phyloP scores from a whole-genome alignment of 2,113 vertebrate species.

The Pitta sordida region DNA sequence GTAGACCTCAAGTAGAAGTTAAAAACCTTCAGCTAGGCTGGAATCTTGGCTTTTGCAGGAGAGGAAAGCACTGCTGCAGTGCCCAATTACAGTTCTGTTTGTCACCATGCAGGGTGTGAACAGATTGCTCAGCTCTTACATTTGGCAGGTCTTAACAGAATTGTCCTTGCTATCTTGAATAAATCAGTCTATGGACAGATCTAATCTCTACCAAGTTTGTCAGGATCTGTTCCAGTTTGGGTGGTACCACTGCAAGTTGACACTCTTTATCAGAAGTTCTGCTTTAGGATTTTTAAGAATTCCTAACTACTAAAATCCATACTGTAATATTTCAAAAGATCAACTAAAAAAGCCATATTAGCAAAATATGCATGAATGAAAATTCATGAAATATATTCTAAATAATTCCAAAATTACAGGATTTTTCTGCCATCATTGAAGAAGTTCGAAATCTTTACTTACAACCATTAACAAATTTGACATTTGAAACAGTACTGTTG shows the following conservation, averaged over 20 bases:
- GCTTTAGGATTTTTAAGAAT: not conserved
- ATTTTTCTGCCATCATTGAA: not conserved
- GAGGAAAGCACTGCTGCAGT: not conserved
- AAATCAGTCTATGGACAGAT: slow-evolving; percentile 11
- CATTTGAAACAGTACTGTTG: not conserved
- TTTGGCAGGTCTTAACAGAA: not conserved
- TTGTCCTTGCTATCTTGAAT: slow-evolving; percentile 39
- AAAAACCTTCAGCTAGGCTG: not conserved
- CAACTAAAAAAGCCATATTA: not conserved
- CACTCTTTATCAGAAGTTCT: slow-evolving; percentile 4
- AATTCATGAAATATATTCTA: not conserved
- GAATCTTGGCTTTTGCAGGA: not conserved
- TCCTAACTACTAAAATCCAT: not conserved
- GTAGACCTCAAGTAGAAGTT: not conserved
- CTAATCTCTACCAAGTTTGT: slow-evolving; percentile 28
- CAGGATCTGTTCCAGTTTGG: slow-evolving; percentile 16
- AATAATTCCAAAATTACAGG: not conserved
- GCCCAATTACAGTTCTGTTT: not conserved
- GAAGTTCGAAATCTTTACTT: not conserved
- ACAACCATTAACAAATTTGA: not conserved
- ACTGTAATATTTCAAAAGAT: not conserved
- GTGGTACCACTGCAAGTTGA: not conserved
- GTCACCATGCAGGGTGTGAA: not conserved
- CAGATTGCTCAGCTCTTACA: not conserved
- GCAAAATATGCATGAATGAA: not conserved